Percentiles rank a stretch among this genome's conserved stretches.
Evolutionary conservation across 2,113 vertebrate species (phyloP).

Genomic region (Ophthalmolycus amberensis): DNA sequence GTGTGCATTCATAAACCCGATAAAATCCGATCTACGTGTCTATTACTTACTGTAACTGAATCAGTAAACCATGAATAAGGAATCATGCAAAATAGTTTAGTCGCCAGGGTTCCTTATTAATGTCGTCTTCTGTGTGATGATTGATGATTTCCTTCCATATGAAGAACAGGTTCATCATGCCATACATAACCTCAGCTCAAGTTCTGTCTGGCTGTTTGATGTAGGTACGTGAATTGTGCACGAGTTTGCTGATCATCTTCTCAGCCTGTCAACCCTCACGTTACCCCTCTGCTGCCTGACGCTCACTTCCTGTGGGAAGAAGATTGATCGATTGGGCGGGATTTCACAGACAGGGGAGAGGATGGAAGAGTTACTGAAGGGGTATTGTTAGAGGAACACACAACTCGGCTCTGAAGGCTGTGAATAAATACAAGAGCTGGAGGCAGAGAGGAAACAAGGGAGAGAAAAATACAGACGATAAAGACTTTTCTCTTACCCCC

Average conservation of each 20-base stretch:
- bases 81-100: slow-evolving; percentile 19
- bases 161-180: slow-evolving; percentile 45
- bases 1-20: slow-evolving; percentile 1
- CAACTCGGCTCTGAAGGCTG: slow-evolving; percentile 54
- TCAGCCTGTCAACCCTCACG: slow-evolving; percentile 16
- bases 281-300: slow-evolving; percentile 18
- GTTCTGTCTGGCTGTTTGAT: slow-evolving; percentile 38
- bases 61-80: slow-evolving; percentile 16
- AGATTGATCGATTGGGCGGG: slow-evolving; percentile 41
- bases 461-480: slow-evolving; percentile 38
- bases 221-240: background rate
- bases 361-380: slow-evolving; percentile 58
- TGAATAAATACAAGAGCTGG: slow-evolving; percentile 33
- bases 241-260: slow-evolving; percentile 35
- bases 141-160: slow-evolving; percentile 43
- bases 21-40: background rate
- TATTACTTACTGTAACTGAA: slow-evolving; percentile 6
- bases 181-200: slow-evolving; percentile 5
- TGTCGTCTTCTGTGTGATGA: slow-evolving; percentile 30
- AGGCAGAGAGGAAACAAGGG: slow-evolving; percentile 57
- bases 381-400: slow-evolving; percentile 65
- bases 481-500: slow-evolving; percentile 48
- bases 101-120: slow-evolving; percentile 6
- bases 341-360: slow-evolving; percentile 20
- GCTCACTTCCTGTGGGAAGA: slow-evolving; percentile 55